These are phyloP conservation scores for Cantharis lateralis DNA, from an alignment of 2,888 invertebrate genomes.

Conservation along the genomic window DNA sequence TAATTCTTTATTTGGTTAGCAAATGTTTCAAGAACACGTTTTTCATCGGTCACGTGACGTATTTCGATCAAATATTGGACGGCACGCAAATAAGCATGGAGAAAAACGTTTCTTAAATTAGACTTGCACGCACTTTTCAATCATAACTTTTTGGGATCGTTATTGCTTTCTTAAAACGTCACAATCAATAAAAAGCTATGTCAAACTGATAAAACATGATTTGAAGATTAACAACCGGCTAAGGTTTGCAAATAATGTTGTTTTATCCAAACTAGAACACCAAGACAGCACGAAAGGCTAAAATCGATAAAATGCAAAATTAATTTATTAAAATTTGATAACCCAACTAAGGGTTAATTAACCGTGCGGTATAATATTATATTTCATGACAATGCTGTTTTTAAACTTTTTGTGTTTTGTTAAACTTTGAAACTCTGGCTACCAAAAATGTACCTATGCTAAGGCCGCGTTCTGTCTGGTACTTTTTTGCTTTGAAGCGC, in stretches of 20 bases:
- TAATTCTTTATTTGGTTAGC: neutral
- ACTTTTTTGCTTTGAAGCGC: no score
- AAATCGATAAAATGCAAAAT: neutral
- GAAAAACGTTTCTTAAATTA: neutral
- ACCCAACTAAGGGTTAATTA: neutral
- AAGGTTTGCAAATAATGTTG: neutral
- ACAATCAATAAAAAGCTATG: neutral
- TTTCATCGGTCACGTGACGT: neutral
- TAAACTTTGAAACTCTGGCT: no score
- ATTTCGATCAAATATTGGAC: neutral
- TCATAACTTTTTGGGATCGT: neutral
- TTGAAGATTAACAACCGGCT: neutral
- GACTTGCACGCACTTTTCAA: neutral
- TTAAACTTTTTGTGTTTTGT: neutral
- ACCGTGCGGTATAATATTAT: neutral
- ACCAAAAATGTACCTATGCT: no score
- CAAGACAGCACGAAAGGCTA: neutral
- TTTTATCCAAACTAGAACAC: neutral
- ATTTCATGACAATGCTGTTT: neutral
- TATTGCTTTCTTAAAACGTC: neutral
- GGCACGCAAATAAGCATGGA: neutral
- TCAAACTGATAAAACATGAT: neutral
- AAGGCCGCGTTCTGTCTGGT: no score
- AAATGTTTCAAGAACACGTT: neutral
- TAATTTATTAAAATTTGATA: neutral